Evolutionary conservation across 2,888 invertebrate genomes (phyloP), one percentile per base, ranked within the genome.

Genomic region (Sacculina carcini): DNA sequence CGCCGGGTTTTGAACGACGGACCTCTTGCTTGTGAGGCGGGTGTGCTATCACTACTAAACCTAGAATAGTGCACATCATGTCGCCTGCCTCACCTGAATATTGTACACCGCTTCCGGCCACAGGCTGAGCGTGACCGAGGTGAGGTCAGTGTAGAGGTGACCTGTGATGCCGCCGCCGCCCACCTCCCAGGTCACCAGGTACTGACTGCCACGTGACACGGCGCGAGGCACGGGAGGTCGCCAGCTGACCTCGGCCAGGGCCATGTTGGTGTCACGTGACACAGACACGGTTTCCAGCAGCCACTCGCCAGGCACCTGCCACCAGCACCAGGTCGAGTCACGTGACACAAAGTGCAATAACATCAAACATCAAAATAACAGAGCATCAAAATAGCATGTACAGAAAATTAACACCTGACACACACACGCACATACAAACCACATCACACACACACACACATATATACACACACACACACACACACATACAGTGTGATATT

Each of bases 181-280:
- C 51, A 81, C 77, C 70, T 82, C 81, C 81, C 81, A 82, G 55
- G 80, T 80, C 50, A 82, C 79, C 61, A 81, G 70, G 66, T 80
- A 81, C 53, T 80, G 76, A n/a, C 53, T 54, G n/a, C n/a, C n/a
- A n/a, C n/a, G n/a, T n/a, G n/a, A n/a, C 16, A 53, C 56, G 12
- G 54, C 48, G 36, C 53, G 51, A 7, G 54, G 46, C 42, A 51
- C 49, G 5, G 53, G 53, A 6, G 76, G 73, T 59, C 77, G 76
- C 78, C 78, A 78, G 47, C 76, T 24, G 26, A 42, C 9, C 42
- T 42, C 26, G 28, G 24, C 42, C 42, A 42, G 42, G 26, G 28
- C 42, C 42, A 42, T 42, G 42, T 24, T 24, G 42, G 10, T n/a
- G 42, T 28, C 42, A 1, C 42, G 42, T 3, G 14, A 26, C 26